A percentile compares a stretch with the other conserved stretches of the same genome.
Conservation (phyloP, 2,888 invertebrate species). For the Epirrhoe tristata region DNA sequence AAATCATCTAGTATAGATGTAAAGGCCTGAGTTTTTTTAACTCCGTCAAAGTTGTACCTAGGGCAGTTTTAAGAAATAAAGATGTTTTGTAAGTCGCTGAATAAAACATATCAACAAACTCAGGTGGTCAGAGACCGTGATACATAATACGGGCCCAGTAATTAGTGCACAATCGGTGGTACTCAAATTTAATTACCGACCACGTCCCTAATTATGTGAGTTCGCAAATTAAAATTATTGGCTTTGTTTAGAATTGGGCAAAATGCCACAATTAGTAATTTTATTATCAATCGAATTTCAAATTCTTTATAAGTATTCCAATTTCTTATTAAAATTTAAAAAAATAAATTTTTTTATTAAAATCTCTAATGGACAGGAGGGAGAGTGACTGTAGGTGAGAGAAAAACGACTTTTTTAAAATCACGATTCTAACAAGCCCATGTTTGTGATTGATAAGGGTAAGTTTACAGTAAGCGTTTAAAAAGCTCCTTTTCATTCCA, state of each 20-base stretch:
- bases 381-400: no score
- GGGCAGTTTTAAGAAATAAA: background rate
- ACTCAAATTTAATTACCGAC: conserved; percentile 54
- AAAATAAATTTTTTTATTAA: no score
- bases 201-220: conserved; percentile 26
- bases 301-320: no score
- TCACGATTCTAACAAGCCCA: background rate
- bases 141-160: conserved; percentile 50
- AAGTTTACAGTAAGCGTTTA: background rate
- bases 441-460: background rate
- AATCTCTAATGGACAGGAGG: no score
- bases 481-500: background rate
- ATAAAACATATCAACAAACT: background rate
- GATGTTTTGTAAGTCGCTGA: background rate
- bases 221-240: conserved; percentile 28
- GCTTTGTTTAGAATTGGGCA: conserved; percentile 20
- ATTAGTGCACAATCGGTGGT: conserved; percentile 56
- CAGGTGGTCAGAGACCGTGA: conserved; percentile 8
- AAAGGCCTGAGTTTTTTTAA: no score
- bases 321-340: no score
- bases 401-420: background rate
- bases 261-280: conserved; percentile 6
- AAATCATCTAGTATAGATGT: no score
- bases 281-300: background rate
- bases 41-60: background rate